These are phyloP conservation scores for Mus musculus DNA, from an alignment of 2,113 vertebrate genomes.

Conservation along the genomic window DNA sequence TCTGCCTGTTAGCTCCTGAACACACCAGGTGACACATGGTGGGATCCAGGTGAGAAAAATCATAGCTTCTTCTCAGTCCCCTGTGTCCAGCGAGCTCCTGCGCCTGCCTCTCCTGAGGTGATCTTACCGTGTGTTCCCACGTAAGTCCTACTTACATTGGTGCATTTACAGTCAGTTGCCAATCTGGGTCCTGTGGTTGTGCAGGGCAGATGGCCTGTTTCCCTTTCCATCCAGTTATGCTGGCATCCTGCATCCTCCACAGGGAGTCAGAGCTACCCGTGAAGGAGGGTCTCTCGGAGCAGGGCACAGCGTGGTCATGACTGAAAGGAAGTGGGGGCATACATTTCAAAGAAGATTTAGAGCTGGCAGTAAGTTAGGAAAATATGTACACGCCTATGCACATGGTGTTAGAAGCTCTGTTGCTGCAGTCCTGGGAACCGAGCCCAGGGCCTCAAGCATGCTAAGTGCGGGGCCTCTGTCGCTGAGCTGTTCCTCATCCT, in stretches of 20 bases:
- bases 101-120: neutral
- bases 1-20: neutral
- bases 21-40: neutral
- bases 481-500: neutral
- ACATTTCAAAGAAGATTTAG: neutral
- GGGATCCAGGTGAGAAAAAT: neutral
- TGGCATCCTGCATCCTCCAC: neutral
- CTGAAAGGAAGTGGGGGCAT: neutral
- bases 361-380: neutral
- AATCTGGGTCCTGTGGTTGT: neutral
- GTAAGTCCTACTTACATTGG: neutral
- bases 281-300: neutral
- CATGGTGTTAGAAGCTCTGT: too few relatives aligned
- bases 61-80: too few relatives aligned
- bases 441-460: neutral
- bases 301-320: neutral
- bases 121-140: neutral
- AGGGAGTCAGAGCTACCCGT: neutral
- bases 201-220: neutral
- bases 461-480: neutral
- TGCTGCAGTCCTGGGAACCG: neutral
- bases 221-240: neutral
- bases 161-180: neutral
- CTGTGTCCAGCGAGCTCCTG: neutral
- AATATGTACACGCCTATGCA: neutral